Conservation (phyloP, 2,888 invertebrate species). For the Aphidius colemani region DNA sequence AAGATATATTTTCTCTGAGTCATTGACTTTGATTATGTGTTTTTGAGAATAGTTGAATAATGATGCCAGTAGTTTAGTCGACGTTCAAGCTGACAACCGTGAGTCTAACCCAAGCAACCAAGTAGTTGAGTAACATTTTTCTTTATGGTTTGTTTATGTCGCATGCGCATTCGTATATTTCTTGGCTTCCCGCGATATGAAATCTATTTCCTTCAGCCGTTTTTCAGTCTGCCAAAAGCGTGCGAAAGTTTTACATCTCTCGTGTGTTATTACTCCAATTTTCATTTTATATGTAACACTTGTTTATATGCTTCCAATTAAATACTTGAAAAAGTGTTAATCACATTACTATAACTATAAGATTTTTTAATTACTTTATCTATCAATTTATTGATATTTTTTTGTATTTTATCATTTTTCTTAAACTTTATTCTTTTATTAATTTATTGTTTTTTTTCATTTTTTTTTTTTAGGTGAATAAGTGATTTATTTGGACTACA, state of each 20-base stretch:
- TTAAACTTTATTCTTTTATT: too few relatives aligned
- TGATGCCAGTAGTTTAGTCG: slow-evolving; percentile 1
- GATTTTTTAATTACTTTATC: too few relatives aligned
- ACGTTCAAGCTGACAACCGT: slow-evolving; percentile 2
- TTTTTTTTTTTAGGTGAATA: too few relatives aligned
- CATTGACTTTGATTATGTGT: not conserved
- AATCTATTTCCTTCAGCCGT: slow-evolving; percentile 30
- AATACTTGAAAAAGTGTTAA: too few relatives aligned
- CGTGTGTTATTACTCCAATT: slow-evolving; percentile 1
- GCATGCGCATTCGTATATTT: slow-evolving; percentile 49
- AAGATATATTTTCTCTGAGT: not conserved
- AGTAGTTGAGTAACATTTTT: slow-evolving; percentile 32
- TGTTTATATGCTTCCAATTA: too few relatives aligned
- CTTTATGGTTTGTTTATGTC: slow-evolving; percentile 51
- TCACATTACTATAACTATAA: too few relatives aligned
- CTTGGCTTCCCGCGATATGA: slow-evolving; percentile 29
- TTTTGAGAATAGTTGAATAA: too few relatives aligned
- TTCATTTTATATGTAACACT: not conserved
- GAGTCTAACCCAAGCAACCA: slow-evolving; percentile 4
- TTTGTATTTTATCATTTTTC: too few relatives aligned
- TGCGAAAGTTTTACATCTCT: slow-evolving; percentile 49
- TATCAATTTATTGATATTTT: too few relatives aligned
- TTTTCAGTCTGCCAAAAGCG: slow-evolving; percentile 52
- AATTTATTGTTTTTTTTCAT: too few relatives aligned
- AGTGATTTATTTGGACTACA: too few relatives aligned